phyloP scores from a whole-genome alignment of 2,888 invertebrate species.

The Trichogramma evanescens region DNA sequence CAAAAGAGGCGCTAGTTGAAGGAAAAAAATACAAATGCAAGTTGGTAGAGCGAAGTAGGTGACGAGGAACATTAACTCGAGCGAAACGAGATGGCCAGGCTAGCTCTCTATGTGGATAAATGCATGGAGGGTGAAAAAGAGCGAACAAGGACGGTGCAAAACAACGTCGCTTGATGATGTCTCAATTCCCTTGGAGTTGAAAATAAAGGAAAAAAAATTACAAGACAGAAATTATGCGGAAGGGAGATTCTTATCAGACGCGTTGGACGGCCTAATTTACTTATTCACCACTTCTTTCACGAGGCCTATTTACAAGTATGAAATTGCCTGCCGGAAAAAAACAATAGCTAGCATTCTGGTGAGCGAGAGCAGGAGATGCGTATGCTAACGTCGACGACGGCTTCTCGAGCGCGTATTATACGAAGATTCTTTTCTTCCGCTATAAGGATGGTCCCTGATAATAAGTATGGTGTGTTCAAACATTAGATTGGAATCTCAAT shows the following conservation, averaged over 20 bases:
- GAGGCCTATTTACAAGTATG: slow-evolving; percentile 61
- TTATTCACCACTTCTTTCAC: slow-evolving; percentile 63
- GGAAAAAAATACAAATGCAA: not conserved
- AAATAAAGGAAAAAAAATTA: slow-evolving; percentile 18
- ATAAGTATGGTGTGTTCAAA: slow-evolving; percentile 11
- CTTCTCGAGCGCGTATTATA: slow-evolving; percentile 26
- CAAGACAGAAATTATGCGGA: slow-evolving; percentile 22
- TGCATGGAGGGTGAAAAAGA: slow-evolving; percentile 21
- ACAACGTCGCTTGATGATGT: slow-evolving; percentile 38
- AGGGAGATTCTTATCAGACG: slow-evolving; percentile 67
- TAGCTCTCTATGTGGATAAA: not conserved
- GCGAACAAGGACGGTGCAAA: slow-evolving; percentile 25
- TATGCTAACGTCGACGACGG: slow-evolving; percentile 23
- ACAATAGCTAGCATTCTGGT: slow-evolving; percentile 4
- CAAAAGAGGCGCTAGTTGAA: slow-evolving; percentile 33
- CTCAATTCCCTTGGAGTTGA: slow-evolving; percentile 37
- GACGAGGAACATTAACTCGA: slow-evolving; percentile 36
- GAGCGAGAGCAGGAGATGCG: slow-evolving; percentile 9
- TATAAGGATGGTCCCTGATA: slow-evolving; percentile 10
- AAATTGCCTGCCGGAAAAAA: slow-evolving; percentile 25
- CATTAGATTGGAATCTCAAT: not conserved
- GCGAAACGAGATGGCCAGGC: slow-evolving; percentile 27
- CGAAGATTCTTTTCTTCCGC: not conserved
- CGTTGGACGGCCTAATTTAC: slow-evolving; percentile 68
- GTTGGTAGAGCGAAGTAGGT: slow-evolving; percentile 22